Base-by-base conservation (phyloP, 92 coral and sea anemone genomes). In the Phenganax marumi region DNA sequence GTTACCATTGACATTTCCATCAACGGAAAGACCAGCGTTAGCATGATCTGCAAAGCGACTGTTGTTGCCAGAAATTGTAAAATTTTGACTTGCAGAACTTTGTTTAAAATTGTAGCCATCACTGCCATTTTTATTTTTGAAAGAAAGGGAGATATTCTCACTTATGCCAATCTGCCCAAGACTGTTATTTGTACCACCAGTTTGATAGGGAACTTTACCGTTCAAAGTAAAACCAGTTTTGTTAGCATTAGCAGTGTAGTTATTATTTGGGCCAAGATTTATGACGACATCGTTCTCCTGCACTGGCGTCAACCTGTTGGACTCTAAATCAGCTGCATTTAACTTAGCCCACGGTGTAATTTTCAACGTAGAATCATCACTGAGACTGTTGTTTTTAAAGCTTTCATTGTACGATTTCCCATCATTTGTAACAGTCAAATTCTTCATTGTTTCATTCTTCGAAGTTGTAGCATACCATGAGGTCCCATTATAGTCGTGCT, bases 311-410 rank as follows among this genome's bases (percentile, higher is more conserved):
- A 33, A 12, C 18, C 11, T 23, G 43, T 33, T 66, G 16, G 10
- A 47, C 43, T 66, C 72, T 0, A 18, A 66, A 23, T 66, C 46
- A 25, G 50, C 43, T 11, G 48, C 14, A 66, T 6, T 33, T 49
- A 66, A 25, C 72, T 25, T 10, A 25, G 72, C 18, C 72, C 72
- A 66, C 8, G 72, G 72, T 2, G 72, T 66, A 25, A 66, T 25
- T 18, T 11, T 33, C 0, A 1, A 10, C 13, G 26, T 7, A 25
- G 72, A 66, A 12, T 6, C 49, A 23, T 66, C 19, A 24, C 18
- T 66, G 16, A 66, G 21, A 26, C 72, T 66, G 33, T 1, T 6
- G 24, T 66, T 66, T 10, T 66, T 24, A 14, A 66, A 66, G 43
- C 72, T 66, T 23, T 66, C 72, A 58, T 58, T 18, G 68, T 62